These are phyloP conservation scores for Porites divaricata DNA, from an alignment of 92 coral and sea anemone species.

Conservation along the genomic window DNA sequence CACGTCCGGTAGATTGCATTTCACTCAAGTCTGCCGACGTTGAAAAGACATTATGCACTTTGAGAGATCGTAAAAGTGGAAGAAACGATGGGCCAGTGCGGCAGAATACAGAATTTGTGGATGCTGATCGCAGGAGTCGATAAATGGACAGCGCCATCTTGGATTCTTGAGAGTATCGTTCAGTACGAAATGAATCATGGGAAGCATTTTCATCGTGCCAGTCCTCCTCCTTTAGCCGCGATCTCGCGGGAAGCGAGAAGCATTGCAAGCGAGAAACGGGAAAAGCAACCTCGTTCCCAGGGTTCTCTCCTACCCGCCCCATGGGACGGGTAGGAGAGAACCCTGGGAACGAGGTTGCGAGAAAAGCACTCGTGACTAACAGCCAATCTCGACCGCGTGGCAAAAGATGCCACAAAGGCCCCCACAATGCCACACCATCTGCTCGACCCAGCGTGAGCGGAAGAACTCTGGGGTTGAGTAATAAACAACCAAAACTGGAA, in stretches of 20 bases:
- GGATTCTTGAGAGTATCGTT: not conserved
- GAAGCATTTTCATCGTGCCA: not conserved
- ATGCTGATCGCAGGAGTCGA: not conserved
- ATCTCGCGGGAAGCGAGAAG: not conserved
- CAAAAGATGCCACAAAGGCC: too few species aligned
- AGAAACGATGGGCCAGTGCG: not conserved
- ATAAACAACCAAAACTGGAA: too few species aligned
- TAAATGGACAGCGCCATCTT: not conserved
- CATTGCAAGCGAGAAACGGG: not conserved
- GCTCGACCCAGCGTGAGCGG: too few species aligned
- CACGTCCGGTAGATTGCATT: not conserved
- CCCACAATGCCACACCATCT: too few species aligned
- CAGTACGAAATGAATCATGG: not conserved
- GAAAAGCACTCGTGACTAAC: too few species aligned
- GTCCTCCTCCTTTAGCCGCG: not conserved
- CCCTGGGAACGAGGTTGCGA: too few species aligned
- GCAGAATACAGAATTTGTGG: not conserved
- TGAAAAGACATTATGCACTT: not conserved
- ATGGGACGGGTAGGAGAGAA: too few species aligned
- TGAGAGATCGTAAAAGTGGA: not conserved
- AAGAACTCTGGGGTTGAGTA: too few species aligned
- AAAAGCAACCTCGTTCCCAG: too few species aligned
- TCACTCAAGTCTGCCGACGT: not conserved
- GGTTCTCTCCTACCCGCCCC: too few species aligned
- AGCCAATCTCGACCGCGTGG: too few species aligned